Base-by-base conservation (phyloP, 2,113 vertebrate genomes). In the Procavia capensis region DNA sequence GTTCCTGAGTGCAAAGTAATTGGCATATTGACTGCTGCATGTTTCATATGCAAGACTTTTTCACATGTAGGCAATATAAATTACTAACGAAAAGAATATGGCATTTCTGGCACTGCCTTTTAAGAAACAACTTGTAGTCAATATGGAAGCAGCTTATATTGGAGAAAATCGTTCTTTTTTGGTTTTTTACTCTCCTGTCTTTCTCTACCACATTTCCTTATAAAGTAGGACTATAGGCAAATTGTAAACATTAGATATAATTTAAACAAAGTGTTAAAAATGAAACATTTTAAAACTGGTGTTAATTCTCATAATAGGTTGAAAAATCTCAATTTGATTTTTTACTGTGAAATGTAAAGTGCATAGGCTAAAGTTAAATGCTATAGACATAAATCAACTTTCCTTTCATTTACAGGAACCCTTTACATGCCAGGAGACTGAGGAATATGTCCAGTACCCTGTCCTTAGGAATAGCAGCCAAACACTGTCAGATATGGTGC, bases 191-290 rank as follows among this genome's bases (percentile, higher is more conserved):
- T 2, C 11, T 61, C 36, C 5, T 50, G 2, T 36, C 2, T 31
- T 70, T 90, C 59, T 91, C 27, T 54, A 27, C 11, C 29, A 64
- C 2, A 27, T 81, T 78, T 95, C 34, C 10, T 75, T 36, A 41
- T 72, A 13, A 34, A 90, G 17, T n/a, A 57, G 34, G 16, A 17
- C 16, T 50, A 0, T 25, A 54, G 2, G 10, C 34, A 7, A 91
- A 45, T 36, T 92, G 6, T 47, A 90, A 13, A 22, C 29, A 54
- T 43, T 74, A 7, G 31, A 90, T 36, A 24, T 68, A 54, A n/a
- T 79, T 90, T 86, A n/a, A 31, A 89, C 20, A 59, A 89, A 63
- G 19, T 72, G 59, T 85, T 54, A 74, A 10, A 90, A 68, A 59
- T 89, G n/a, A 70, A 94, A 94, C 41, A 39, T 20, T 61, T 86